Percentiles rank a stretch among this genome's conserved stretches.
Evolutionary conservation across 2,113 vertebrate genomes (phyloP).

Genomic region (Spheniscus mendiculus): DNA sequence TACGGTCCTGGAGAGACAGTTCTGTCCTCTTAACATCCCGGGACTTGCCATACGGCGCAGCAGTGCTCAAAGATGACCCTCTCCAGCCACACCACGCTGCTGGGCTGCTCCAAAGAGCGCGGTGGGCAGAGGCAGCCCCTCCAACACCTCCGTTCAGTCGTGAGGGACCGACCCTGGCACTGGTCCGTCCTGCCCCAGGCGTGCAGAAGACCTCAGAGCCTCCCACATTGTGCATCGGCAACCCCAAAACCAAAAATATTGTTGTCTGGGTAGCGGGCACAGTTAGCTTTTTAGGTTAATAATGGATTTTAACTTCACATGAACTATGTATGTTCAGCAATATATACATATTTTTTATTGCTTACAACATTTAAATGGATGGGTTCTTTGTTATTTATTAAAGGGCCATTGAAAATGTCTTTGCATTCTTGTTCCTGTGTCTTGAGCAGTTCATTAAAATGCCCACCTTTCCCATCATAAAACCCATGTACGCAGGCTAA

Average conservation of each 20-base stretch:
- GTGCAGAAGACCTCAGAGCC: background rate
- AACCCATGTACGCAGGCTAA: background rate
- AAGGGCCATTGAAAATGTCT: background rate
- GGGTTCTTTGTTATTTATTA: background rate
- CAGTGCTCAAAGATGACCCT: background rate
- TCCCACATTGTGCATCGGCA: fast-evolving
- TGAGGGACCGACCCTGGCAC: background rate
- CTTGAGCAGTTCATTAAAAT: constrained; percentile 16
- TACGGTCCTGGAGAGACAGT: fast-evolving
- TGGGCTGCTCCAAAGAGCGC: background rate
- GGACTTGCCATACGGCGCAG: fast-evolving
- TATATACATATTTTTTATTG: background rate
- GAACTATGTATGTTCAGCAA: background rate
- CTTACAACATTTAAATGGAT: background rate
- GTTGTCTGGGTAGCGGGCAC: background rate
- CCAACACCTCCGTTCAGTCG: fast-evolving
- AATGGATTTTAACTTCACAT: background rate
- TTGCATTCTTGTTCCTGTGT: background rate
- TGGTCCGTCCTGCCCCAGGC: fast-evolving
- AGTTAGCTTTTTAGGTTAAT: background rate
- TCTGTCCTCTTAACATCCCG: background rate
- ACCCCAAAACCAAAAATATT: background rate
- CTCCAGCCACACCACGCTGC: background rate
- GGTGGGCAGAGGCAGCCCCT: background rate
- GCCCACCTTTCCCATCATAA: constrained; percentile 28